Evolutionary conservation across 2,113 vertebrate species (phyloP).

Genomic region (Fulmarus glacialis): DNA sequence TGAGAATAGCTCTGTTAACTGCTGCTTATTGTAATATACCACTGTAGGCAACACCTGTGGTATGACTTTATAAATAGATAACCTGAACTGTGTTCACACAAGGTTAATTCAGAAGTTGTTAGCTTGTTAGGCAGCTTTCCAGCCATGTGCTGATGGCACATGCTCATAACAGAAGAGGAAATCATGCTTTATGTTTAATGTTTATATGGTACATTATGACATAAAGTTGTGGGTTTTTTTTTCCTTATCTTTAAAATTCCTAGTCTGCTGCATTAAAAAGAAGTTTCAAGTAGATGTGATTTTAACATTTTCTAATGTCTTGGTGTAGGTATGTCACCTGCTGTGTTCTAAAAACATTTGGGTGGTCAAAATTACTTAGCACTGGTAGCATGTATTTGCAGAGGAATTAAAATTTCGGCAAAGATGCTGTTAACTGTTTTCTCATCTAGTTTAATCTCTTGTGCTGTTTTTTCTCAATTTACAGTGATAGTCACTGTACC

Average conservation of each 20-base stretch:
- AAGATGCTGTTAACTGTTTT: neutral
- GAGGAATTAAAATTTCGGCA: neutral
- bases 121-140: conserved; percentile 36
- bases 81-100: neutral
- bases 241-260: neutral
- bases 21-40: neutral
- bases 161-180: neutral
- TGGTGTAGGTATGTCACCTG: neutral
- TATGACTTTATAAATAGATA: conserved; percentile 42
- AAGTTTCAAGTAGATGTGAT: neutral
- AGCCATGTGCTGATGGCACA: neutral
- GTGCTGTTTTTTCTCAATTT: neutral
- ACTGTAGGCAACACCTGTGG: conserved; percentile 20
- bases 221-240: neutral
- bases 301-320: neutral
- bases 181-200: neutral
- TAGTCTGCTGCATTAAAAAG: neutral
- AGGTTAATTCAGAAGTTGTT: conserved; percentile 8
- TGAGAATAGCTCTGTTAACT: conserved; percentile 2
- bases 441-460: neutral
- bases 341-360: neutral
- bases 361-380: neutral
- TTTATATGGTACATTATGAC: neutral
- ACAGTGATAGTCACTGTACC: neutral
- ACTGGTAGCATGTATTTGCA: neutral